Percentiles rank a stretch among this genome's conserved stretches.
Conservation (phyloP, 2,113 vertebrate genomes). For the Oriolus oriolus region DNA sequence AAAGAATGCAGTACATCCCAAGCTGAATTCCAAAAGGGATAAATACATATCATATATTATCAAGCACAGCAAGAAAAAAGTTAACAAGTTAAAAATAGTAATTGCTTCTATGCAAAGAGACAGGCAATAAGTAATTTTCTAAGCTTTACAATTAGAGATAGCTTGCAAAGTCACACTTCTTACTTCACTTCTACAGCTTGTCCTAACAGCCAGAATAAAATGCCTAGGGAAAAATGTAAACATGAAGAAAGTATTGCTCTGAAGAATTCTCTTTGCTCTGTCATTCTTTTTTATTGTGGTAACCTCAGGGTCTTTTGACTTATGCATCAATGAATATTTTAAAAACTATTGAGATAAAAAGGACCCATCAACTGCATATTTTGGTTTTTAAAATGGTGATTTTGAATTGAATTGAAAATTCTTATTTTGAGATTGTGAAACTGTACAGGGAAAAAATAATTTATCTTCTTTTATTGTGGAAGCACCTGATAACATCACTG, state of each 20-base stretch:
- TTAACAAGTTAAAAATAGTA: not conserved
- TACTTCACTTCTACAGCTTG: not conserved
- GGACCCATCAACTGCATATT: not conserved
- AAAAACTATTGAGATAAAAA: not conserved
- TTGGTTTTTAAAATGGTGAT: not conserved
- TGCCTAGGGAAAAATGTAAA: not conserved
- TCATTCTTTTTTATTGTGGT: not conserved
- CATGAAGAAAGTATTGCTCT: not conserved
- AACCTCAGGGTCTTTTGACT: not conserved
- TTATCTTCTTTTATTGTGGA: not conserved
- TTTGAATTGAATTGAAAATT: not conserved
- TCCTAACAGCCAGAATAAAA: not conserved
- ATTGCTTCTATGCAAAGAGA: not conserved
- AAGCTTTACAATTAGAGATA: not conserved
- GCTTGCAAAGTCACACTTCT: not conserved
- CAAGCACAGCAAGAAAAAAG: not conserved
- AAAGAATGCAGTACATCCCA: not conserved
- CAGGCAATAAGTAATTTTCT: not conserved
- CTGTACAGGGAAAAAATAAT: not conserved
- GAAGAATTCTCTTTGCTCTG: not conserved
- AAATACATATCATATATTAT: not conserved
- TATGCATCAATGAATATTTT: not conserved
- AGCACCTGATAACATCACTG: not conserved
- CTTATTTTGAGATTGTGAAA: not conserved
- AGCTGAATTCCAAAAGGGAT: not conserved